phyloP scores from a whole-genome alignment of 2,113 vertebrate genomes.

The Baryphthengus martii region DNA sequence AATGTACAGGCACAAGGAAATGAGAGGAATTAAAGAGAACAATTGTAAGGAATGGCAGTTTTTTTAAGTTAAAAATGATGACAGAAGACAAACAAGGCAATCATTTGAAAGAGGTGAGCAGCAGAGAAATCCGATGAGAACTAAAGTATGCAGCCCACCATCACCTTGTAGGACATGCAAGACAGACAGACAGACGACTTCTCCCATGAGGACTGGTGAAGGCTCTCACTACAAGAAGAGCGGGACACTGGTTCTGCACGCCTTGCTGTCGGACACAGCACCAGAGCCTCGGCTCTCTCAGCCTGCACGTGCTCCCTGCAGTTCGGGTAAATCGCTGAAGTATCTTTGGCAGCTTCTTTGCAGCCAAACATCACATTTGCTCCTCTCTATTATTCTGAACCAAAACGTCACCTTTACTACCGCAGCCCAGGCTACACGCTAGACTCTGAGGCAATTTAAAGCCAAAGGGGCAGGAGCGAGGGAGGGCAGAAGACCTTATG shows the following conservation, averaged over 20 bases:
- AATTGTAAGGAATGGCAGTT: neutral
- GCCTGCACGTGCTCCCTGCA: no score
- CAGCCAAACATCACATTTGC: neutral
- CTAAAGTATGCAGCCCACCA: no score
- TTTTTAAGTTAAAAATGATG: neutral
- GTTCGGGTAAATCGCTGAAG: no score
- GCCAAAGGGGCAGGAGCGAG: neutral
- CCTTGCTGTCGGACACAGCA: accelerated
- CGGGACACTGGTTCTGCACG: accelerated
- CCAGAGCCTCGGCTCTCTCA: no score
- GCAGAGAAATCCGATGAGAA: neutral
- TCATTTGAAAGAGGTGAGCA: neutral
- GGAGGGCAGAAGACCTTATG: accelerated
- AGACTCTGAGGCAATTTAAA: accelerated
- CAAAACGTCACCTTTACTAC: accelerated
- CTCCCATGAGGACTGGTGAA: accelerated
- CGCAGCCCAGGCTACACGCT: accelerated
- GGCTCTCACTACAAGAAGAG: no score
- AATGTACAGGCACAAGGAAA: neutral
- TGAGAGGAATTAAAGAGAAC: neutral
- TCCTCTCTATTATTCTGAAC: neutral
- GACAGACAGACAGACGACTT: neutral
- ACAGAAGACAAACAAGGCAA: neutral
- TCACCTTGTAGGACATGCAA: neutral
- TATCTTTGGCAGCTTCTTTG: neutral